Conservation (phyloP, 2,797 vertebrate genomes). For the Lepilemur ruficaudatus region DNA sequence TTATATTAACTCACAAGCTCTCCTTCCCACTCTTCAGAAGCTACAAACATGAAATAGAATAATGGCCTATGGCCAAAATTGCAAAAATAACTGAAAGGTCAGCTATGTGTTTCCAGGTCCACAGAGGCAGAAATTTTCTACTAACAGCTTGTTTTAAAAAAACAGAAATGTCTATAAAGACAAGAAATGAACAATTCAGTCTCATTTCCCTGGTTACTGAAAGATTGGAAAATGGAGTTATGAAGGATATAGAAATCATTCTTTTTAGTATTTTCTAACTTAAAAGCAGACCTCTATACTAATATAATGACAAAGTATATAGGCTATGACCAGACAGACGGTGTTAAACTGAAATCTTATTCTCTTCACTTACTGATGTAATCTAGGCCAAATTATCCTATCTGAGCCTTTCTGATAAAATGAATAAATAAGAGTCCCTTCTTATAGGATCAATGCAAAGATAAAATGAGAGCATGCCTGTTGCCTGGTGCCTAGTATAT, state of each 20-base stretch:
- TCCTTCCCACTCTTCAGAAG: neutral
- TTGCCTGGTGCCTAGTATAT: neutral
- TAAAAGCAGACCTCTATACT: neutral
- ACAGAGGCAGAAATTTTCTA: slow-evolving; percentile 1
- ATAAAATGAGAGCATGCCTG: neutral
- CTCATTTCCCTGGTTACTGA: slow-evolving; percentile 11
- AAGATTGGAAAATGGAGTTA: slow-evolving; percentile 16
- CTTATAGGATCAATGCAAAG: neutral
- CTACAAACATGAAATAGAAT: slow-evolving; percentile 49
- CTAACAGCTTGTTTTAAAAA: neutral
- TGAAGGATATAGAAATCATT: neutral
- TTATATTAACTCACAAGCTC: slow-evolving; percentile 27
- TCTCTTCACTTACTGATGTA: neutral
- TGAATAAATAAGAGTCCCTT: neutral
- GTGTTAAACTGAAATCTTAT: neutral
- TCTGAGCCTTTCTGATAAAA: neutral
- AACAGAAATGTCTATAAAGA: slow-evolving; percentile 22
- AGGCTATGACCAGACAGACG: neutral
- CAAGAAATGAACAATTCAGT: neutral
- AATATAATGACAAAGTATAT: neutral
- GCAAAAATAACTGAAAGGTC: slow-evolving; percentile 57
- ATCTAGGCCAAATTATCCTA: neutral
- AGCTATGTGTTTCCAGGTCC: slow-evolving; percentile 4
- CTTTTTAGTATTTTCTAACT: slow-evolving; percentile 48
- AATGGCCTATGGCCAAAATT: slow-evolving; percentile 56